A percentile compares a stretch with the other conserved stretches of the same genome.
phyloP scores from a whole-genome alignment of 1,140 invertebrate species.

The Drosophila virilis region DNA sequence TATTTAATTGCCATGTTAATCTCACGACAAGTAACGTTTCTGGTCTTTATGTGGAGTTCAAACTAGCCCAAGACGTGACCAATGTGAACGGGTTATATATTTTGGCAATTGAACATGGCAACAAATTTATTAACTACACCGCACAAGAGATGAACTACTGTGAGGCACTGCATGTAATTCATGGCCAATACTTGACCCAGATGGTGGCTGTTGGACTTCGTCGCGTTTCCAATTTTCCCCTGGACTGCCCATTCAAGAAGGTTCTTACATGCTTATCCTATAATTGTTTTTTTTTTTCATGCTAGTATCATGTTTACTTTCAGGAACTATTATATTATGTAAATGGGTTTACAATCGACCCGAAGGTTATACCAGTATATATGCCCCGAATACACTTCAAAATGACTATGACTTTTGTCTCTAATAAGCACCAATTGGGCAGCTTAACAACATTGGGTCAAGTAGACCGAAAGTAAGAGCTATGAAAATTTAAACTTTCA shows the following conservation, averaged over 20 bases:
- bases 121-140: conserved; percentile 23
- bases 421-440: too few species aligned
- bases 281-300: too few species aligned
- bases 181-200: conserved; percentile 21
- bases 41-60: background rate
- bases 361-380: too few species aligned
- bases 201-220: conserved; percentile 29
- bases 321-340: too few species aligned
- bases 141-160: conserved; percentile 38
- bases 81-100: background rate
- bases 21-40: background rate
- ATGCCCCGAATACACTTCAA: too few species aligned
- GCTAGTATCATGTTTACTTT: too few species aligned
- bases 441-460: too few species aligned
- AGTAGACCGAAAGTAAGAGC: too few species aligned
- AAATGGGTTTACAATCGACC: too few species aligned
- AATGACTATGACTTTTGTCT: too few species aligned
- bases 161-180: conserved; percentile 7
- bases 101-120: conserved; percentile 12
- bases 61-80: conserved; percentile 9
- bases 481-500: background rate
- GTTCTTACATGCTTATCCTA: too few species aligned
- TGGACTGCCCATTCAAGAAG: background rate
- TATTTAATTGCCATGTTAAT: background rate
- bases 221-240: conserved; percentile 32